Conservation (phyloP, 2,113 vertebrate species). For the Otolemur garnettii region DNA sequence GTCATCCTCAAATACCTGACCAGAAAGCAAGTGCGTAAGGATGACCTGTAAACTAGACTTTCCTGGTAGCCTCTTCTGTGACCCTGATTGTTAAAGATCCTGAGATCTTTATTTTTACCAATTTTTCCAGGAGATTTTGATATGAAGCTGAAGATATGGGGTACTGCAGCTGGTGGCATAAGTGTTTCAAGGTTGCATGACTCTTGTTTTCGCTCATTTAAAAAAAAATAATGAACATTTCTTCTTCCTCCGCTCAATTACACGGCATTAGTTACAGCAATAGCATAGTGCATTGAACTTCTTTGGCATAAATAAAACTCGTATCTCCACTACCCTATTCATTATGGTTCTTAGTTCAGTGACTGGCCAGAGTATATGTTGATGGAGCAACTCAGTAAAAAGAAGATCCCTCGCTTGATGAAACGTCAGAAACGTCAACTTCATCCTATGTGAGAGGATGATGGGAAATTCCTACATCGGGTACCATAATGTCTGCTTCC, state of each 20-base stretch:
- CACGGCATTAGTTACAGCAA: background rate
- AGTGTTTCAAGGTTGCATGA: background rate
- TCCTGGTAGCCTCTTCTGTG: background rate
- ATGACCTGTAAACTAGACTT: background rate
- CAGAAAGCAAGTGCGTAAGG: background rate
- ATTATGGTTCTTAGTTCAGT: background rate
- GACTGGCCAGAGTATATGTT: background rate
- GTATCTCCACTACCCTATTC: background rate
- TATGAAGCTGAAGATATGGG: background rate
- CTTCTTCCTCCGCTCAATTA: background rate
- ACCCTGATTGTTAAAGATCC: background rate
- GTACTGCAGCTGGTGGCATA: background rate
- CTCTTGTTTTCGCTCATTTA: background rate
- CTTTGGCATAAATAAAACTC: conserved; percentile 21
- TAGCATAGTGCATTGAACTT: background rate
- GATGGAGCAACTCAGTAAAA: background rate
- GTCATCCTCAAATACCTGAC: background rate
- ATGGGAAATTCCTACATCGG: background rate
- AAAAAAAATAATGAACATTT: conserved; percentile 26
- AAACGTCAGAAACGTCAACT: background rate
- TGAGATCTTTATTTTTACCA: background rate
- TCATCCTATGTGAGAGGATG: background rate
- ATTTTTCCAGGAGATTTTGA: background rate
- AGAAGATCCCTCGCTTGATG: background rate
- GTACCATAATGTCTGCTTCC: background rate